Conservation (phyloP, 2,113 vertebrate genomes). For the Oxyura jamaicensis region DNA sequence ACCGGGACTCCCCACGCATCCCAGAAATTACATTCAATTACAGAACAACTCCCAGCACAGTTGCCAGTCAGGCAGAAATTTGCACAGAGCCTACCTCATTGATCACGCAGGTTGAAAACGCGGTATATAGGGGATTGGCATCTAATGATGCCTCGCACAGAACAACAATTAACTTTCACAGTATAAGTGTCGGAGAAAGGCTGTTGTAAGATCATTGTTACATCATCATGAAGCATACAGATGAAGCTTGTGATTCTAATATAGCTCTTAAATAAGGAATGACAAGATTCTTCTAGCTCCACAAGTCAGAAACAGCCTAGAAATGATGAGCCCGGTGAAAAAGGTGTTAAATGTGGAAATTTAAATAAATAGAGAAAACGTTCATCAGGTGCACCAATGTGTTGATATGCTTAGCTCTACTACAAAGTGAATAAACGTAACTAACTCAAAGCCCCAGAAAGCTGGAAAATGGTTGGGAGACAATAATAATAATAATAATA, state of each 20-base stretch:
- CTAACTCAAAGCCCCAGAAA: neutral
- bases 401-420: neutral
- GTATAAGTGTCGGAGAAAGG: neutral
- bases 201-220: accelerated
- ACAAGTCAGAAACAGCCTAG: neutral
- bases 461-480: too few species aligned
- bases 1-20: neutral
- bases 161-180: neutral
- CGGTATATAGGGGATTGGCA: neutral
- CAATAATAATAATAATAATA: too few species aligned
- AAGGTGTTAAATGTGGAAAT: neutral
- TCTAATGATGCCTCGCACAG: too few species aligned
- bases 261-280: neutral
- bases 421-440: neutral
- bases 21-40: neutral
- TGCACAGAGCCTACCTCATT: neutral
- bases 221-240: neutral
- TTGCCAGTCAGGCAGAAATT: neutral
- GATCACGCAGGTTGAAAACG: accelerated
- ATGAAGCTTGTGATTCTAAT: neutral
- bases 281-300: neutral
- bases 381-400: too few species aligned
- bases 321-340: neutral
- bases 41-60: neutral
- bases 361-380: neutral